Conservation (phyloP, 2,797 vertebrate species). For the Avahi laniger region DNA sequence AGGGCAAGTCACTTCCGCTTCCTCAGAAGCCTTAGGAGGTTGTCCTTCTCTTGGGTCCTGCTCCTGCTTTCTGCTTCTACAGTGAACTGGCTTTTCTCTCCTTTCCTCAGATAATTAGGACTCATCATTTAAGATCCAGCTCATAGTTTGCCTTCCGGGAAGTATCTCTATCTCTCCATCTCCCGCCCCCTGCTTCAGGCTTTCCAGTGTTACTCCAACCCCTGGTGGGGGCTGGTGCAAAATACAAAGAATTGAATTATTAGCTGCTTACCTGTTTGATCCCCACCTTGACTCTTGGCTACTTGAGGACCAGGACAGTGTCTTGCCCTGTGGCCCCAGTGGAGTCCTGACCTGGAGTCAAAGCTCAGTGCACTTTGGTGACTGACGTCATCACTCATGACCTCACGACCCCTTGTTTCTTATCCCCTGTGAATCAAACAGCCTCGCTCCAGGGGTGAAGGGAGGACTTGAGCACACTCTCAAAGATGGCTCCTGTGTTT, state of each 20-base stretch:
- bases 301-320: not conserved
- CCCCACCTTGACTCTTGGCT: not conserved
- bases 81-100: not conserved
- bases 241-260: not conserved
- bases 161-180: not conserved
- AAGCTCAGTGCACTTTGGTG: not conserved
- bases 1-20: no score
- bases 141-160: not conserved
- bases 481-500: not conserved
- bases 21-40: not conserved
- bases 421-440: not conserved
- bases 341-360: not conserved
- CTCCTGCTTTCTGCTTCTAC: not conserved
- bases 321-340: not conserved
- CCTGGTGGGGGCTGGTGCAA: not conserved
- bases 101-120: not conserved
- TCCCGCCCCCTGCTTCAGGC: accelerated
- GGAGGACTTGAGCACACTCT: not conserved
- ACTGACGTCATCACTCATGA: not conserved
- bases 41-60: not conserved
- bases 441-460: not conserved
- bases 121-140: not conserved
- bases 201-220: no score
- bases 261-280: not conserved
- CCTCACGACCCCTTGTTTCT: not conserved